A percentile compares a stretch with the other conserved stretches of the same genome.
phyloP scores from a whole-genome alignment of 2,797 vertebrate genomes.

The Sorex maritimensis region DNA sequence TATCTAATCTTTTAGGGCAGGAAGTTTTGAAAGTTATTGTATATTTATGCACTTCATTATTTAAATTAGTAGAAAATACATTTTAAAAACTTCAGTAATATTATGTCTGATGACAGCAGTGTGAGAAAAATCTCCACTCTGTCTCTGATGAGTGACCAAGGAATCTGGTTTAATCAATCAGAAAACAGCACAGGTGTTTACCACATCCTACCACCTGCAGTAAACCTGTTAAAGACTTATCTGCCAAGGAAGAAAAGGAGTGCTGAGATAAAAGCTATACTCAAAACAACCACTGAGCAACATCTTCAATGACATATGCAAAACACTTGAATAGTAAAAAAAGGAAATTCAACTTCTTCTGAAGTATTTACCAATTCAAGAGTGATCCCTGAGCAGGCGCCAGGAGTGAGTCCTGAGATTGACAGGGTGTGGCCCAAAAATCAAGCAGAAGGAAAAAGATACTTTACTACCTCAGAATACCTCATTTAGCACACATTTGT shows the following conservation, averaged over 20 bases:
- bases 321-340: background rate
- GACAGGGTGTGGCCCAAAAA: too few species aligned
- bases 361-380: background rate
- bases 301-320: background rate
- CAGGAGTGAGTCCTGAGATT: too few species aligned
- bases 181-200: constrained; percentile 50
- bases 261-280: background rate
- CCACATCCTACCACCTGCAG: constrained; percentile 10
- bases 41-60: constrained; percentile 66
- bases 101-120: constrained; percentile 66
- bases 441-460: too few species aligned
- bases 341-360: background rate
- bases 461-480: background rate
- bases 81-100: constrained; percentile 74
- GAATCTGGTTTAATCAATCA: constrained; percentile 67
- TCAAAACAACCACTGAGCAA: background rate
- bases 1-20: constrained; percentile 35
- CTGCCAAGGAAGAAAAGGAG: constrained; percentile 3
- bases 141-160: constrained; percentile 48
- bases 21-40: constrained; percentile 73
- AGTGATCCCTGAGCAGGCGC: too few species aligned
- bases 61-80: constrained; percentile 69
- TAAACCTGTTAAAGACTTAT: constrained; percentile 58
- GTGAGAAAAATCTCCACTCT: constrained; percentile 73
- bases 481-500: background rate